A percentile compares a stretch with the other conserved stretches of the same genome.
These are phyloP conservation scores for Ophioninae sp. DNA, from an alignment of 2,888 invertebrate genomes.

Conservation along the genomic window DNA sequence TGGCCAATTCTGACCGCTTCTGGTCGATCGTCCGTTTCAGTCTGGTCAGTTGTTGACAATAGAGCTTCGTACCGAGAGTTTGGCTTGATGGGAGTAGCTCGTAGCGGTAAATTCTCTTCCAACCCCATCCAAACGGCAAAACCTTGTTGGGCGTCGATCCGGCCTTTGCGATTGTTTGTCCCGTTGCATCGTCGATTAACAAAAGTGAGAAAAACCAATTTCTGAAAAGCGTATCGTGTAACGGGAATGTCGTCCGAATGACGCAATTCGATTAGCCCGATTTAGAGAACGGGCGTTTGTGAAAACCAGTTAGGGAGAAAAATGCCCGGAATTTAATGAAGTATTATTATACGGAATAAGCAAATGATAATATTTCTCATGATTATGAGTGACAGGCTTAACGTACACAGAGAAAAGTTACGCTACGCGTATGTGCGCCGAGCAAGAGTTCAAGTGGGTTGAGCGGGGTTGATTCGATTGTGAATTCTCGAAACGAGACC, in stretches of 20 bases:
- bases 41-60: no score
- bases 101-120: no score
- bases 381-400: constrained; percentile 50
- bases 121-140: no score
- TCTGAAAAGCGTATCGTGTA: no score
- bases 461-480: constrained; percentile 64
- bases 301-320: constrained; percentile 12
- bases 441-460: constrained; percentile 58
- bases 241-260: not conserved
- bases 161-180: no score
- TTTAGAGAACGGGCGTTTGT: not conserved
- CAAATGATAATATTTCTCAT: constrained; percentile 38
- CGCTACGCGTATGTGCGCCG: constrained; percentile 44
- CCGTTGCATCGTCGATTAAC: no score
- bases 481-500: constrained; percentile 60
- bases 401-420: constrained; percentile 21
- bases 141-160: no score
- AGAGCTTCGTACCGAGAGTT: no score
- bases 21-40: no score
- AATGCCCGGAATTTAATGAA: not conserved
- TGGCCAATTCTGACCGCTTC: no score
- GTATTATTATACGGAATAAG: constrained; percentile 17
- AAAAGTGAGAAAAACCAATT: no score
- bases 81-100: no score
- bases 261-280: not conserved